A percentile compares a stretch with the other conserved stretches of the same genome.
Evolutionary conservation across 1,140 invertebrate genomes (phyloP).

Genomic region (Battus philenor): DNA sequence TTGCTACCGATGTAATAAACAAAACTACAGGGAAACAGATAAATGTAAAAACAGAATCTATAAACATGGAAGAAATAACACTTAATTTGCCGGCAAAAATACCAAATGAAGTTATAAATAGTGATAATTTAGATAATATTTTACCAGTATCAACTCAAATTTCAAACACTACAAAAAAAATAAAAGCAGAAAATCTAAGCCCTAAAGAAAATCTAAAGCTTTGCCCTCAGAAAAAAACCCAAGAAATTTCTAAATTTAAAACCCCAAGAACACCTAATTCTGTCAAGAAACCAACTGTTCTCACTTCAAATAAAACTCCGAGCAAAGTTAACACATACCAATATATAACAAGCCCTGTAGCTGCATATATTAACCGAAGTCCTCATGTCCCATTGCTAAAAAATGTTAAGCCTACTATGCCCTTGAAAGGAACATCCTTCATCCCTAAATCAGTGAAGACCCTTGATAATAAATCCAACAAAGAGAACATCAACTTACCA

Average conservation of each 20-base stretch:
- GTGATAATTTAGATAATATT: not conserved
- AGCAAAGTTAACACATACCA: conserved; percentile 36
- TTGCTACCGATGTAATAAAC: too few relatives aligned
- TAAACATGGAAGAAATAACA: too few relatives aligned
- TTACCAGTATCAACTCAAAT: conserved; percentile 2
- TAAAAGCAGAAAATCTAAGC: too few relatives aligned
- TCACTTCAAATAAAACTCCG: conserved; percentile 33
- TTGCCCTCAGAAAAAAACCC: too few relatives aligned
- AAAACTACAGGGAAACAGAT: too few relatives aligned
- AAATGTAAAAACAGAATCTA: too few relatives aligned
- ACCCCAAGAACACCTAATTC: conserved; percentile 35
- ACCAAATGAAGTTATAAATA: not conserved
- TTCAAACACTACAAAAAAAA: conserved; percentile 21
- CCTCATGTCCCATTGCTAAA: conserved; percentile 47
- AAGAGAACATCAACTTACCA: conserved; percentile 45
- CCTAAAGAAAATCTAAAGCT: too few relatives aligned
- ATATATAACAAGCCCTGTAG: conserved; percentile 51
- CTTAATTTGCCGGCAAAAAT: too few relatives aligned
- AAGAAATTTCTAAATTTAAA: conserved; percentile 30
- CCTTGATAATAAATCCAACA: conserved; percentile 26
- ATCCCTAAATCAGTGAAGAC: conserved; percentile 36
- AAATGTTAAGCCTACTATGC: conserved; percentile 47
- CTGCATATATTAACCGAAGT: conserved; percentile 49
- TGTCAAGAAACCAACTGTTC: conserved; percentile 28
- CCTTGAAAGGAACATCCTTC: conserved; percentile 29